Percentiles rank a stretch among this genome's conserved stretches.
Conservation (phyloP, 2,888 invertebrate species). For the Hydropsyche betteni region DNA sequence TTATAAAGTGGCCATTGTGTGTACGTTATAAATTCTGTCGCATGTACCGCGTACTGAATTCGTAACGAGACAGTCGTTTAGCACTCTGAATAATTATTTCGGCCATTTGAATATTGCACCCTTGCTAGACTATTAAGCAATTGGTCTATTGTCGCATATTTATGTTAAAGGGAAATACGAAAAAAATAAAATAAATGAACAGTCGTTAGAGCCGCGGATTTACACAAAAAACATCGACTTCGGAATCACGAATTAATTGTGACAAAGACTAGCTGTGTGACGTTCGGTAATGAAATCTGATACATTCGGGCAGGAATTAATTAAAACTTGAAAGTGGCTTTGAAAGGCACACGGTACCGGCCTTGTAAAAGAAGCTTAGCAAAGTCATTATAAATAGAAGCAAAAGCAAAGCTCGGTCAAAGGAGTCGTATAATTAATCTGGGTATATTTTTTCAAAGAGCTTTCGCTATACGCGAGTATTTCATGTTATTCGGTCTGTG, state of each 20-base stretch:
- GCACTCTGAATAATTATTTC: conserved; percentile 68
- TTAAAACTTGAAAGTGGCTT: conserved; percentile 50
- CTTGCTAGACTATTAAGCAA: conserved; percentile 63
- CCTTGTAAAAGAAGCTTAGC: conserved; percentile 44
- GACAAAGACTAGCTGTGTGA: neutral
- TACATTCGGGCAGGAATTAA: conserved; percentile 49
- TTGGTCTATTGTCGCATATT: conserved; percentile 58
- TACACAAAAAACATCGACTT: too few species aligned
- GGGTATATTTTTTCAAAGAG: conserved; percentile 19
- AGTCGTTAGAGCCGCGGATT: too few species aligned
- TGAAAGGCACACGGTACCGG: conserved; percentile 40
- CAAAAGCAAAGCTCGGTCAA: conserved; percentile 14
- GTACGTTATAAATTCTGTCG: conserved; percentile 27
- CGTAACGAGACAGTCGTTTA: conserved; percentile 52
- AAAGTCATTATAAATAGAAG: conserved; percentile 41
- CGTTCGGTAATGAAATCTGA: conserved; percentile 44
- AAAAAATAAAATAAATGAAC: conserved; percentile 25
- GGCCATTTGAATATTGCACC: conserved; percentile 67
- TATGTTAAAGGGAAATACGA: conserved; percentile 54
- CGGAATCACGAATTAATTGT: too few species aligned
- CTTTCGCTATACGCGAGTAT: neutral
- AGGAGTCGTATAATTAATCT: conserved; percentile 22
- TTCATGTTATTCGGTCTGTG: too few species aligned
- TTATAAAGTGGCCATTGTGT: conserved; percentile 1
- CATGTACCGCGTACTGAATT: conserved; percentile 36